Percentiles rank a stretch among this genome's conserved stretches.
Conservation (phyloP, 2,888 invertebrate species). For the Clistopyga incitator region DNA sequence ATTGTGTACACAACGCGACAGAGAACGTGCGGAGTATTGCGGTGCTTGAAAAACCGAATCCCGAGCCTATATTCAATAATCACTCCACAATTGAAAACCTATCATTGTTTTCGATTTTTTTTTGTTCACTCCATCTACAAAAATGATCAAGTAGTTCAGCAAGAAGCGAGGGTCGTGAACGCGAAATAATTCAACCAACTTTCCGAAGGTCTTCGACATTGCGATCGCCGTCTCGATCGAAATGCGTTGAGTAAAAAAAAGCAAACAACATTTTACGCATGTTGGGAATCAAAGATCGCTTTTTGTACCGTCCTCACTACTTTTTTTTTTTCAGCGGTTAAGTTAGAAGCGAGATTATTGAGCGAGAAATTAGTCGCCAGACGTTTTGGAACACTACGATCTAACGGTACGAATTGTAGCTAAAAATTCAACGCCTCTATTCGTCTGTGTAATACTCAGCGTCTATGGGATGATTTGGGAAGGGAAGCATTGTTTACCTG, state of each 20-base stretch:
- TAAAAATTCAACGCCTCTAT: not conserved
- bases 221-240: not conserved
- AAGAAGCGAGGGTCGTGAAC: not conserved
- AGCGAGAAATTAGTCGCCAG: not conserved
- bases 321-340: not conserved
- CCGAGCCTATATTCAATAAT: not conserved
- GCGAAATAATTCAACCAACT: constrained; percentile 5
- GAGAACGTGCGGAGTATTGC: not conserved
- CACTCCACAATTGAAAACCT: not conserved
- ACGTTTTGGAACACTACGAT: too few species aligned
- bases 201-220: constrained; percentile 6
- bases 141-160: too few species aligned
- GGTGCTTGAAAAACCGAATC: not conserved
- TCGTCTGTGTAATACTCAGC: not conserved
- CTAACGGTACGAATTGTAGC: too few species aligned
- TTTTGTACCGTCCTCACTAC: too few species aligned
- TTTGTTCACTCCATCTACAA: too few species aligned
- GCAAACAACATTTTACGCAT: too few species aligned
- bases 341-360: not conserved
- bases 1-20: constrained; percentile 50
- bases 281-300: too few species aligned
- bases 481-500: constrained; percentile 10
- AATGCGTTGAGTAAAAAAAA: too few species aligned
- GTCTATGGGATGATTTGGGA: not conserved
- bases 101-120: not conserved